Conservation (phyloP, 2,888 invertebrate species). For the Athrips mouffetella region DNA sequence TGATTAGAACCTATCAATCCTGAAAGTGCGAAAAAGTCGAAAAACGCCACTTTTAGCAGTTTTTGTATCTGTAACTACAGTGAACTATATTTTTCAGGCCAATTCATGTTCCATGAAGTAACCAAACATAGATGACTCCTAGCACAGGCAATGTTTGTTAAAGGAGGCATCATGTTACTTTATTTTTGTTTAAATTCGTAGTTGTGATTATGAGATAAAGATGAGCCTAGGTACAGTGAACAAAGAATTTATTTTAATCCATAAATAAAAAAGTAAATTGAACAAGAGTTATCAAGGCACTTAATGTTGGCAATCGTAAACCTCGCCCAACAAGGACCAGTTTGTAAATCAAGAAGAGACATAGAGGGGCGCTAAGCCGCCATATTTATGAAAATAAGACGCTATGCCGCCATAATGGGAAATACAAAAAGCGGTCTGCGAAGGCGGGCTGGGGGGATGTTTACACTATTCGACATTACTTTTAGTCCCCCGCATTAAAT, state of each 20-base stretch:
- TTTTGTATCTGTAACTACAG: too few species aligned
- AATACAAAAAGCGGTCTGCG: constrained; percentile 67
- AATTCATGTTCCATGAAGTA: too few species aligned
- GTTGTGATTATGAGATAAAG: neutral
- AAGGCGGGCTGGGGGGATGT: constrained; percentile 32
- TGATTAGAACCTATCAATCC: too few species aligned
- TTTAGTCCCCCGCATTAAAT: too few species aligned
- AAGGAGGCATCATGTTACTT: too few species aligned
- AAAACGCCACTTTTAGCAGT: too few species aligned
- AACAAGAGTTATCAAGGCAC: constrained; percentile 2
- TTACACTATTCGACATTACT: constrained; percentile 33
- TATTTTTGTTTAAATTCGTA: too few species aligned
- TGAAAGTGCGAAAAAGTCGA: too few species aligned
- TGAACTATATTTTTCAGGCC: too few species aligned
- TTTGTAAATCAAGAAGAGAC: constrained; percentile 33
- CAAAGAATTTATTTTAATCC: too few species aligned
- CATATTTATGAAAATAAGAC: constrained; percentile 77
- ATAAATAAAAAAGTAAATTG: neutral
- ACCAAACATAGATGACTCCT: too few species aligned
- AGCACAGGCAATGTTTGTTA: too few species aligned
- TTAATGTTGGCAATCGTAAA: constrained; percentile 19
- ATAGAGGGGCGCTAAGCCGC: constrained; percentile 69
- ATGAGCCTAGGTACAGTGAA: neutral
- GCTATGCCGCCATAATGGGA: constrained; percentile 69
- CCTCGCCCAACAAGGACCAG: constrained; percentile 14